Base-by-base conservation (phyloP, 1,140 invertebrate species). In the Caenorhabditis latens region DNA sequence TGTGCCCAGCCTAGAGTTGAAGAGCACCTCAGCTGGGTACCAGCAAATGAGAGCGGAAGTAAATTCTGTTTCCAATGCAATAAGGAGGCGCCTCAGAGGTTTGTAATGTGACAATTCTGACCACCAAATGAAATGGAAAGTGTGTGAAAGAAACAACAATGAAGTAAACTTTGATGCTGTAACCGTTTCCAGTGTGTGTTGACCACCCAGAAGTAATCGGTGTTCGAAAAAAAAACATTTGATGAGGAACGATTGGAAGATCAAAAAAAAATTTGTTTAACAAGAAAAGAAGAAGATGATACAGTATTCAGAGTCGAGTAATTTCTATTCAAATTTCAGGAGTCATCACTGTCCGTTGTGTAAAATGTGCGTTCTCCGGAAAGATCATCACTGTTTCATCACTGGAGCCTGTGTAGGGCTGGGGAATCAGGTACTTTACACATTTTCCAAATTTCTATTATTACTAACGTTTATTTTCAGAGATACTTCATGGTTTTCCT, bases 331-430 rank as follows among this genome's bases (percentile, higher is more conserved):
- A 24, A 4, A 40, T 86, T 75, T 43, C 57, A 83, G 90, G 57
- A 91, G 92, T 43, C 91, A 93, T 67, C 93, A 94, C 89, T 94
- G 93, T 82, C 87, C 90, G 11, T 84, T 92, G 14, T 94, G 93
- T 86, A 86, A 92, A 48, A 88, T 84, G 32, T 93, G 93, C 84
- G 90, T 93, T n/a, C 87, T 93, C 6, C 92, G 92, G 48, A 89
- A 92, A 53, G 93, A 94, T 88, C 93, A 94, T 85, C 93, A 94
- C 86, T 94, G 93, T 84, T 93, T 91, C 53, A 93, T 94, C 87
- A 90, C 91, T 0, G 93, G 93, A 6, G 92, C 92, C 83, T 94
- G 93, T 87, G 90, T 93, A 24, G 93, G 93, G 1, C 91, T 93
- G 61, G 90, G 91, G 55, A 94, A 94, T 86, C 88, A 88, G 71